Conservation (phyloP, 2,797 vertebrate species). For the Sebastiscus tertius region DNA sequence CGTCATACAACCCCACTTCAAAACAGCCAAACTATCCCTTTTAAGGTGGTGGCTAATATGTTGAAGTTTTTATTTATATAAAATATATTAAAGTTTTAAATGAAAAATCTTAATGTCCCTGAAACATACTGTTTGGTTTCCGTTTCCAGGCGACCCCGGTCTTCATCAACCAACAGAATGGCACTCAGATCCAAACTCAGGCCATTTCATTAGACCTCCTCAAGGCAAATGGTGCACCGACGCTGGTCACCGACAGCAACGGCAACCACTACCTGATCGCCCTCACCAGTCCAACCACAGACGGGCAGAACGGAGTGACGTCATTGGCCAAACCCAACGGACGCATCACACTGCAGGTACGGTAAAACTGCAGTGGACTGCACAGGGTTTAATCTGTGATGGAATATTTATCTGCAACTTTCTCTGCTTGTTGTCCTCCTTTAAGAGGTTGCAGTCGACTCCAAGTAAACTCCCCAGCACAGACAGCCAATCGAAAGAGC, state of each 20-base stretch:
- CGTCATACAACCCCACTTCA: not conserved
- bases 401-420: not conserved
- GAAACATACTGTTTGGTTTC: not conserved
- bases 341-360: slow-evolving; percentile 86
- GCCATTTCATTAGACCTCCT: slow-evolving; percentile 85
- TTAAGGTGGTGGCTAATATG: not conserved
- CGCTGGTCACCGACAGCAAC: slow-evolving; percentile 89
- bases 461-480: slow-evolving; percentile 81
- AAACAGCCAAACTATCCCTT: not conserved
- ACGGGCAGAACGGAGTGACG: slow-evolving; percentile 83
- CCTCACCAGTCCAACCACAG: slow-evolving; percentile 85
- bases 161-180: slow-evolving; percentile 79
- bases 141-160: slow-evolving; percentile 76
- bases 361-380: not conserved
- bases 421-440: not conserved
- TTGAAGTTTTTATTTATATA: not conserved
- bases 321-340: slow-evolving; percentile 81
- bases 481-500: slow-evolving; percentile 76
- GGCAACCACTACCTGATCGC: slow-evolving; percentile 94
- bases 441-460: slow-evolving; percentile 85
- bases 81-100: not conserved
- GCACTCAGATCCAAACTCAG: slow-evolving; percentile 74
- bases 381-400: not conserved
- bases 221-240: slow-evolving; percentile 85
- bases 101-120: not conserved